phyloP scores from a whole-genome alignment of 2,797 vertebrate genomes.

The Gymnodraco acuticeps region DNA sequence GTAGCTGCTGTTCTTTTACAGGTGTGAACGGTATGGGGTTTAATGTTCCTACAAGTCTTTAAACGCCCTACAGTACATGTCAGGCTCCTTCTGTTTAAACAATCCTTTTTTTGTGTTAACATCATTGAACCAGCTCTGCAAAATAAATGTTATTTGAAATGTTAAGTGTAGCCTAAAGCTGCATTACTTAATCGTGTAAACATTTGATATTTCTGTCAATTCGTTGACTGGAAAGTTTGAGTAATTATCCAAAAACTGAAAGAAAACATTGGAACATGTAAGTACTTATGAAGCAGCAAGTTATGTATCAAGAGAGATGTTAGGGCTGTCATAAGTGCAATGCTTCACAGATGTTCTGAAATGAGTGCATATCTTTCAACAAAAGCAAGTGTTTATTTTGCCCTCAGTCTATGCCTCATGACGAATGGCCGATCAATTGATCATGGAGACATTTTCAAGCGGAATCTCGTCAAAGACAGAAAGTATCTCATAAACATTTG shows the following conservation, averaged over 20 bases:
- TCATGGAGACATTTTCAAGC: slow-evolving; percentile 58
- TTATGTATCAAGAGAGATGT: slow-evolving; percentile 62
- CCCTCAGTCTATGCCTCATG: slow-evolving; percentile 43
- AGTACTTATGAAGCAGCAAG: slow-evolving; percentile 23
- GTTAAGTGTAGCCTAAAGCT: background rate
- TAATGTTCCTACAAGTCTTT: slow-evolving; percentile 13
- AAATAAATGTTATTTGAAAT: slow-evolving; percentile 24
- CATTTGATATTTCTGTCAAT: slow-evolving; percentile 41
- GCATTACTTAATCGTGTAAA: slow-evolving; percentile 25
- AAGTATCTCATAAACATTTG: slow-evolving; percentile 73
- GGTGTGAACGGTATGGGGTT: slow-evolving; percentile 8
- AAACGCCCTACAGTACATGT: slow-evolving; percentile 9
- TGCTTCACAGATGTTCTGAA: slow-evolving; percentile 76
- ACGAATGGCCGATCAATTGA: slow-evolving; percentile 69
- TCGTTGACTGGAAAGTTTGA: slow-evolving; percentile 29
- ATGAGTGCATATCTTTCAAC: slow-evolving; percentile 60
- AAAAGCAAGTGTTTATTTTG: slow-evolving; percentile 67
- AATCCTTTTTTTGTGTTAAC: slow-evolving; percentile 36
- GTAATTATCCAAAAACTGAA: slow-evolving; percentile 32
- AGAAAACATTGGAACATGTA: slow-evolving; percentile 35
- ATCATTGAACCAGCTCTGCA: slow-evolving; percentile 17
- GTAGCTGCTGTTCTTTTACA: slow-evolving; percentile 23
- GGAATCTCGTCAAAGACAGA: slow-evolving; percentile 55
- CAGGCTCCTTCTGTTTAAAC: slow-evolving; percentile 21
- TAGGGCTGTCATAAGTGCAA: slow-evolving; percentile 69